These are phyloP conservation scores for human DNA, from an alignment of 2,113 vertebrate genomes.

Conservation along the genomic window GRCh38 chr2:195734501-195735000, in stretches of 20 bases:
- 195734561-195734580: conserved; percentile 11
- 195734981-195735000: conserved; percentile 97
- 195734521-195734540: conserved; percentile 6
- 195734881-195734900: conserved; percentile 99
- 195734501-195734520: neutral
- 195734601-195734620: neutral
- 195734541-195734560: neutral
- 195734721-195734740: neutral
- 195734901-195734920: conserved; percentile 96
- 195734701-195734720: neutral
- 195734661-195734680: neutral
- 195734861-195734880: neutral
- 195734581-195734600: neutral
- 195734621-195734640: neutral
- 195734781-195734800: neutral
- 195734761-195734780: neutral
- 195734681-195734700: neutral
- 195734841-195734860: neutral
- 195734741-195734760: neutral
- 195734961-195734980: conserved; percentile 95
- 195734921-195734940: conserved; percentile 93
- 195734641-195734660: neutral
- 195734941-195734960: conserved; percentile 97
- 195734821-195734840: neutral
- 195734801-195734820: neutral